phyloP scores from a whole-genome alignment of 2,888 invertebrate species.

The Drosophila infuscata region DNA sequence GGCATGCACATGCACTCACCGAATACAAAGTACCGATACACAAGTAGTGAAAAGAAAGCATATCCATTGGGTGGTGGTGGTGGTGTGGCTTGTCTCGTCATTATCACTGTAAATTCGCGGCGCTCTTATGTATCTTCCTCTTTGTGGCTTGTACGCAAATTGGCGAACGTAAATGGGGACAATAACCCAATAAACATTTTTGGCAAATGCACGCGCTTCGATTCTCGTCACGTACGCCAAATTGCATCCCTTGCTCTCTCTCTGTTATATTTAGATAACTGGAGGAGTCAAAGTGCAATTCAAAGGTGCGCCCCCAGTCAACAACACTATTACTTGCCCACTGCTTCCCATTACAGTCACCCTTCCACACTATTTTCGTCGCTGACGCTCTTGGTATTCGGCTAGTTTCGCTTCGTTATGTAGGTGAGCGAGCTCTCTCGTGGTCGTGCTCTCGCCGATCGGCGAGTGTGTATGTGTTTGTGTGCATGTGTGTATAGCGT shows the following conservation, averaged over 20 bases:
- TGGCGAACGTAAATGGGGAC: conserved; percentile 69
- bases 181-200: conserved; percentile 73
- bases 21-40: conserved; percentile 15
- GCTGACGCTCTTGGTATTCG: conserved; percentile 12
- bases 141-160: conserved; percentile 67
- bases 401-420: conserved; percentile 29
- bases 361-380: not conserved
- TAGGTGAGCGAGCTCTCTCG: conserved; percentile 28
- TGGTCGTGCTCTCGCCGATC: conserved; percentile 36
- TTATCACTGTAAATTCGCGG: conserved; percentile 34
- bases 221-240: conserved; percentile 67
- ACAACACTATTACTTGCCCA: conserved; percentile 26
- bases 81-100: conserved; percentile 25
- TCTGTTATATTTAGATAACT: conserved; percentile 28
- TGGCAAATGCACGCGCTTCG: conserved; percentile 39
- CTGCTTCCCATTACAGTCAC: conserved; percentile 8
- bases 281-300: conserved; percentile 60
- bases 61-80: conserved; percentile 51
- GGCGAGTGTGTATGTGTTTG: conserved; percentile 20
- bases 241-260: conserved; percentile 32
- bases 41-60: conserved; percentile 48
- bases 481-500: conserved; percentile 26
- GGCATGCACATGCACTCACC: conserved; percentile 41
- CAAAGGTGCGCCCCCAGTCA: conserved; percentile 45
- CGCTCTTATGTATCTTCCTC: conserved; percentile 53